Evolutionary conservation across 2,888 invertebrate genomes (phyloP).

Genomic region (Aphodius sticticus): DNA sequence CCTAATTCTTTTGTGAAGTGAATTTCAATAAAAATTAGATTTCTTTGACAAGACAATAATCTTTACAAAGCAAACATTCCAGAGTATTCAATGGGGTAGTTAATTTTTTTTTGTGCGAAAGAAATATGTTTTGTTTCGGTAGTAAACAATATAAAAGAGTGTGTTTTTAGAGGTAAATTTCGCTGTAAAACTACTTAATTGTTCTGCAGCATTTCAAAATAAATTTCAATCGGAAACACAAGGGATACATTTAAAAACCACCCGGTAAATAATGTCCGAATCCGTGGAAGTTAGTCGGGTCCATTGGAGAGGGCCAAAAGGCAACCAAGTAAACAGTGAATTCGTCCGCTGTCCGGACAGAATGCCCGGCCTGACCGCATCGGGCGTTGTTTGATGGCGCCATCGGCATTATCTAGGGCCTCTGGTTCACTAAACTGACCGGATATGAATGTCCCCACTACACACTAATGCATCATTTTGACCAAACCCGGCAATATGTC

Average conservation of each 20-base stretch:
- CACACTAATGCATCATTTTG: not conserved
- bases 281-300: not conserved
- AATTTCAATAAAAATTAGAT: too few relatives aligned
- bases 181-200: too few relatives aligned
- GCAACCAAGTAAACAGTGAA: not conserved
- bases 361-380: conserved; percentile 50
- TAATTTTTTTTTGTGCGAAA: too few relatives aligned
- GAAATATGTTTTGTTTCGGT: too few relatives aligned
- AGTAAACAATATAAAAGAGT: too few relatives aligned
- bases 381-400: conserved; percentile 58
- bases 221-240: not conserved
- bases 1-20: too few relatives aligned
- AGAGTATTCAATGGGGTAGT: too few relatives aligned
- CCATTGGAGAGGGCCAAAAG: not conserved
- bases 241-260: not conserved
- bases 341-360: not conserved
- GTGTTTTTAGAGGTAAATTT: too few relatives aligned
- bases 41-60: too few relatives aligned
- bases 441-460: not conserved
- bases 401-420: conserved; percentile 56
- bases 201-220: not conserved
- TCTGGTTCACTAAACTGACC: not conserved
- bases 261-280: not conserved
- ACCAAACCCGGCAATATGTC: not conserved
- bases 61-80: too few relatives aligned